Evolutionary conservation across 1,140 invertebrate species (phyloP).

Genomic region (Sesamia nonagrioides): DNA sequence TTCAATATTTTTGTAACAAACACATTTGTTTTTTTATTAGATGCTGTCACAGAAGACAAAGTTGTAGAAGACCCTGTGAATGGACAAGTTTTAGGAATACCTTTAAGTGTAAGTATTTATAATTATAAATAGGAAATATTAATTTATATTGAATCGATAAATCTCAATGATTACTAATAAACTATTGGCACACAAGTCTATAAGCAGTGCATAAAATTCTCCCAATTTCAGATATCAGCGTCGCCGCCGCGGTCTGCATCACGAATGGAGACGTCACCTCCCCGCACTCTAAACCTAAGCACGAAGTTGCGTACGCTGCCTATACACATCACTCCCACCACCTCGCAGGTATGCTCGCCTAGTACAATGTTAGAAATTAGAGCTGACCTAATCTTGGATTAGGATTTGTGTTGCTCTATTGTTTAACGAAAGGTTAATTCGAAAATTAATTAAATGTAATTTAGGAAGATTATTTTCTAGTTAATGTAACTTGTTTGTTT

Average conservation of each 20-base stretch:
- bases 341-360: conserved; percentile 80
- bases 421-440: neutral
- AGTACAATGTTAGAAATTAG: conserved; percentile 73
- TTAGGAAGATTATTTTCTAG: neutral
- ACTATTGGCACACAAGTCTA: neutral
- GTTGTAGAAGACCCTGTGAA: conserved; percentile 70
- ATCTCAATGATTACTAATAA: neutral
- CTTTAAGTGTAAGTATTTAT: conserved; percentile 78
- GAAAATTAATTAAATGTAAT: neutral
- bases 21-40: conserved; percentile 57
- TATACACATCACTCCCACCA: conserved; percentile 80
- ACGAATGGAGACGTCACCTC: conserved; percentile 70
- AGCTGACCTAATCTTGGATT: conserved; percentile 76
- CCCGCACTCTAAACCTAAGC: conserved; percentile 77
- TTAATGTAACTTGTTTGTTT: neutral
- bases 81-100: conserved; percentile 78
- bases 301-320: conserved; percentile 80
- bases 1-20: neutral
- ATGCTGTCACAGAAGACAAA: conserved; percentile 67
- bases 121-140: neutral
- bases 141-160: conserved; percentile 8
- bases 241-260: conserved; percentile 67
- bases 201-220: conserved; percentile 23
- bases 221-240: conserved; percentile 71
- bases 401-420: conserved; percentile 53